These are phyloP conservation scores for Mystacides longicornis DNA, from an alignment of 2,888 invertebrate genomes.

Conservation along the genomic window DNA sequence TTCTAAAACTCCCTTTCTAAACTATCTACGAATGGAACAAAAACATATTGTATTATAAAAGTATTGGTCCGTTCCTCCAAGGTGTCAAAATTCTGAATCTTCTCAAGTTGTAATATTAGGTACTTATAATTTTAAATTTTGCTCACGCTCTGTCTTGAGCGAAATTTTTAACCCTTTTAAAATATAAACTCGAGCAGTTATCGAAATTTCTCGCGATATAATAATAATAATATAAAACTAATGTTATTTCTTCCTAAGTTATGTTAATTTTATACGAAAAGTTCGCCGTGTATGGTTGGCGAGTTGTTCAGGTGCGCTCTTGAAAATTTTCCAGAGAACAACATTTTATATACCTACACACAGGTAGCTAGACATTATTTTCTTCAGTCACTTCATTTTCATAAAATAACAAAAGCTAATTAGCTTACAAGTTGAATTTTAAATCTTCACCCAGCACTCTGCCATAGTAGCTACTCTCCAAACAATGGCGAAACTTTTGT, in stretches of 20 bases:
- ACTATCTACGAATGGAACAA: no score
- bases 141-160: no score
- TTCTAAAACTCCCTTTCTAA: no score
- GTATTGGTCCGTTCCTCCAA: no score
- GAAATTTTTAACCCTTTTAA: neutral
- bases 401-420: conserved; percentile 49
- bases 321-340: conserved; percentile 3
- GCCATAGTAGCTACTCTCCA: conserved; percentile 6
- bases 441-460: conserved; percentile 15
- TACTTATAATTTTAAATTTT: no score
- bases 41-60: no score
- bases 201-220: neutral
- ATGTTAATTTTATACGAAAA: conserved; percentile 25
- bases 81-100: no score
- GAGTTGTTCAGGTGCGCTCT: neutral
- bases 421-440: conserved; percentile 31
- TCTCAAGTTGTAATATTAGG: no score
- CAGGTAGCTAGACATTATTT: conserved; percentile 12
- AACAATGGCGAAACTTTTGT: neutral
- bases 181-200: neutral
- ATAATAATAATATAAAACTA: neutral
- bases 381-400: conserved; percentile 38
- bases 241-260: conserved; percentile 18
- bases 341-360: no score
- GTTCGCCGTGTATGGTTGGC: conserved; percentile 16